These are phyloP conservation scores for Sabatieria punctata DNA, from an alignment of 2,888 invertebrate species.

Conservation along the genomic window DNA sequence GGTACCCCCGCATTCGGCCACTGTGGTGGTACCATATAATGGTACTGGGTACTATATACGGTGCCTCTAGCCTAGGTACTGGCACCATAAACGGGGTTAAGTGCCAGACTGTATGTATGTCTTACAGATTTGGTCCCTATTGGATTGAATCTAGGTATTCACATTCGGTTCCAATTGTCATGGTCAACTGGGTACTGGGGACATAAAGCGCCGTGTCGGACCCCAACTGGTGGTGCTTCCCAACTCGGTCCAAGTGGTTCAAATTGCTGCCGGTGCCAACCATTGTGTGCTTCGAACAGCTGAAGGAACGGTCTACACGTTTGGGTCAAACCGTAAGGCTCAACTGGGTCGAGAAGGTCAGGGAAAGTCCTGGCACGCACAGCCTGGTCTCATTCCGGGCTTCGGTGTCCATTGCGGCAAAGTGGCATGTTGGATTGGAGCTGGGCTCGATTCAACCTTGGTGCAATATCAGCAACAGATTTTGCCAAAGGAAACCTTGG, in stretches of 20 bases:
- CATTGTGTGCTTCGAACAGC: slow-evolving; percentile 72
- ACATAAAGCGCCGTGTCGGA: slow-evolving; percentile 36
- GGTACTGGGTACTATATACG: no score
- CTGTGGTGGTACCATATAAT: no score
- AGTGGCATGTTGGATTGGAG: slow-evolving; percentile 77
- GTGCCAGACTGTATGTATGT: no score
- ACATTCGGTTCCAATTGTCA: slow-evolving; percentile 90
- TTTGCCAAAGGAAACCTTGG: background rate
- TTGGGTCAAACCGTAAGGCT: slow-evolving; percentile 56
- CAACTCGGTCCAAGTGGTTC: slow-evolving; percentile 41
- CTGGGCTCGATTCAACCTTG: slow-evolving; percentile 89
- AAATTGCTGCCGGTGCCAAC: slow-evolving; percentile 85
- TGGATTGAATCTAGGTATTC: no score
- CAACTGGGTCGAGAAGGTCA: slow-evolving; percentile 16
- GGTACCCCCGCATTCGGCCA: no score
- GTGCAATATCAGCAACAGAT: background rate
- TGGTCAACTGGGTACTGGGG: slow-evolving; percentile 83
- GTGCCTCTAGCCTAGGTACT: no score
- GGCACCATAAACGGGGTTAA: no score
- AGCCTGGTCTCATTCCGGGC: slow-evolving; percentile 56
- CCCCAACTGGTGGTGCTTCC: slow-evolving; percentile 32
- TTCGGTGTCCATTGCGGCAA: slow-evolving; percentile 69
- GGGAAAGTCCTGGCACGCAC: slow-evolving; percentile 38
- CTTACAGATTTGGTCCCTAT: no score
- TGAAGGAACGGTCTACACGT: slow-evolving; percentile 79